Percentiles rank a stretch among this genome's conserved stretches.
phyloP scores from a whole-genome alignment of 2,797 vertebrate genomes.

The Onychomys torridus region DNA sequence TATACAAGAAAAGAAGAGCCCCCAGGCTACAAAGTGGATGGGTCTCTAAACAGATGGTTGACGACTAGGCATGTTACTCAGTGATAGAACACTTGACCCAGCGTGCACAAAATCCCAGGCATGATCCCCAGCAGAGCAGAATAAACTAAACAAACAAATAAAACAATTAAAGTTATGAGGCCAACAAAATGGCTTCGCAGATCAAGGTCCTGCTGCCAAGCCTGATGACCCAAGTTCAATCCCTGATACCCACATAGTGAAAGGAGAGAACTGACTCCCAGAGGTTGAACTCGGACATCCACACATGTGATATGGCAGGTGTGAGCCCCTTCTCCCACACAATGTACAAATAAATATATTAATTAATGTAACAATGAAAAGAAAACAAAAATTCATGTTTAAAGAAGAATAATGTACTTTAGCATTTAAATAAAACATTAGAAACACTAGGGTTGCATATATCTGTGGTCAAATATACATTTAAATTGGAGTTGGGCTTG shows the following conservation, averaged over 20 bases:
- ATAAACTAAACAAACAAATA: background rate
- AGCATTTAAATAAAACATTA: conserved; percentile 30
- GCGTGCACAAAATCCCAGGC: background rate
- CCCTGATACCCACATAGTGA: background rate
- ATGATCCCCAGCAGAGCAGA: no score
- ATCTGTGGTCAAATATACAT: background rate
- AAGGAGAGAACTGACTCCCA: background rate
- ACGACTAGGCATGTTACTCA: no score
- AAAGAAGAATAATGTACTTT: background rate
- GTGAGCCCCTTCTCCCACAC: background rate
- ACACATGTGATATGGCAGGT: no score
- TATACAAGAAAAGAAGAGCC: background rate
- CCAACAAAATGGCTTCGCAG: background rate
- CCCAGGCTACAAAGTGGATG: background rate
- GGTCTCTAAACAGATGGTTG: background rate
- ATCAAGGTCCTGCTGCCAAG: background rate
- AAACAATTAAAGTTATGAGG: background rate
- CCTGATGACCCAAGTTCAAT: background rate
- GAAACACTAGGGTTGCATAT: background rate
- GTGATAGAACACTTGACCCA: background rate
- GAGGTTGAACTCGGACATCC: no score
- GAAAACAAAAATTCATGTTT: background rate
- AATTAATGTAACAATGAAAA: background rate
- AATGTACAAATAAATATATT: background rate
- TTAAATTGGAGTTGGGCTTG: background rate